Base-by-base conservation (phyloP, 2,113 vertebrate genomes). In the Conger conger region DNA sequence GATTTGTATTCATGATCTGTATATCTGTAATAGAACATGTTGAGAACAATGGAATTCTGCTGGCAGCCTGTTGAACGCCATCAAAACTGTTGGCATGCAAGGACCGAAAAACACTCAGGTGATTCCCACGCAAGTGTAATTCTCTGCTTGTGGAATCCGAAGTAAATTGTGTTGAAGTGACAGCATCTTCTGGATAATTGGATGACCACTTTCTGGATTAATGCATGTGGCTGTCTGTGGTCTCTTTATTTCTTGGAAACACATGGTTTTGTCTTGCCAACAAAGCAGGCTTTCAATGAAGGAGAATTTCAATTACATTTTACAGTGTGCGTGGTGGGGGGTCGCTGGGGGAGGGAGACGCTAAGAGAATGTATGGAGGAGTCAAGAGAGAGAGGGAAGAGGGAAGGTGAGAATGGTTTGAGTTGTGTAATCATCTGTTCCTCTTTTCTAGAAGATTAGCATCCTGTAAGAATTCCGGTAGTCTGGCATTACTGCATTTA, bases 191-290 rank as follows among this genome's bases (percentile, higher is more conserved):
- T 30, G 15, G 68, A 33, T 73, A 73, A 73, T 33, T 73, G 68
- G 68, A 73, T 33, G 68, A 2, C 68, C 68, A 73, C 27, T 73
- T 73, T 73, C 68, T 73, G 27, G 30, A 33, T 33, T 73, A 73
- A 73, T 33, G 68, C 13, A 30, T 27, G 68, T 13, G 68, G 68
- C 27, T 33, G 68, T 33, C 68, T 73, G n/a, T 30, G 68, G 68
- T 73, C 68, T 73, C 68, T 33, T 73, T 73, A 73, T 73, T 73
- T n/a, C 68, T 73, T 73, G 68, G 68, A 23, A 73, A 73, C 68
- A 33, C 27, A 33, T 73, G 68, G 5, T 33, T 73, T 73, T 73
- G 68, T 73, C n/a, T 3, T 73, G 68, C 68, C 68, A 73, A 73
- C 68, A 73, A 73, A 73, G 68, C 68, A 27, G 20, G 11, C n/a